These are phyloP conservation scores for Drosophila nebulosa DNA, from an alignment of 1,140 invertebrate species.

Conservation along the genomic window DNA sequence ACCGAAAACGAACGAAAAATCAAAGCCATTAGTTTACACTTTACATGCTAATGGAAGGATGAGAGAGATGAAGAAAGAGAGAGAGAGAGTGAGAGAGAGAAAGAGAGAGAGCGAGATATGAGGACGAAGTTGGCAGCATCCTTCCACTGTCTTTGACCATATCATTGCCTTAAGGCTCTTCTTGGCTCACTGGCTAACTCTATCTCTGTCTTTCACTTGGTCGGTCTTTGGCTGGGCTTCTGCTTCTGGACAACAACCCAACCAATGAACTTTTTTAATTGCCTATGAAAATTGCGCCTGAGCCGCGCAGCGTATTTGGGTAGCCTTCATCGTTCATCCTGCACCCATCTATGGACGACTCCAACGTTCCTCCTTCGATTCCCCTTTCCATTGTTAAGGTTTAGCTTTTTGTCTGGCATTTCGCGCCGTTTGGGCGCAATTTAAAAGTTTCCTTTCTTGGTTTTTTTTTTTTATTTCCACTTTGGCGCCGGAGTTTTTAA, in stretches of 20 bases:
- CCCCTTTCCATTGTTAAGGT: not conserved
- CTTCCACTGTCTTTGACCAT: constrained; percentile 7
- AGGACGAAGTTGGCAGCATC: constrained; percentile 21
- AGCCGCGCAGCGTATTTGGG: constrained; percentile 57
- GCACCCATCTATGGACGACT: not conserved
- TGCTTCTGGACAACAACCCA: constrained; percentile 59
- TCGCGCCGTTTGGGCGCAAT: constrained; percentile 26
- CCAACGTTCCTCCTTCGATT: not conserved
- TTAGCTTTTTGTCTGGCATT: not conserved
- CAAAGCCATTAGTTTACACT: constrained; percentile 77
- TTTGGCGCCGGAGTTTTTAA: constrained; percentile 61
- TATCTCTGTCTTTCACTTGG: not conserved
- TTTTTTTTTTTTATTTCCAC: constrained; percentile 62
- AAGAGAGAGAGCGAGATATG: too few relatives aligned
- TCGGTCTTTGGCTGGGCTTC: not conserved
- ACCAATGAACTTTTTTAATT: constrained; percentile 79
- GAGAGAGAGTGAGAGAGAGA: too few relatives aligned
- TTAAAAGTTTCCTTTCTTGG: constrained; percentile 42
- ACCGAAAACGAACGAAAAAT: constrained; percentile 40
- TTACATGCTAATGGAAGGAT: constrained; percentile 73
- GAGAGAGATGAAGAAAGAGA: too few relatives aligned
- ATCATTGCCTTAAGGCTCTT: constrained; percentile 26
- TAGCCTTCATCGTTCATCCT: constrained; percentile 32
- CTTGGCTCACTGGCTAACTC: not conserved
- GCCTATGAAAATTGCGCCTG: constrained; percentile 64